Percentiles rank a stretch among this genome's conserved stretches.
Evolutionary conservation across 2,797 vertebrate species (phyloP).

Genomic region (Microchirus variegatus): DNA sequence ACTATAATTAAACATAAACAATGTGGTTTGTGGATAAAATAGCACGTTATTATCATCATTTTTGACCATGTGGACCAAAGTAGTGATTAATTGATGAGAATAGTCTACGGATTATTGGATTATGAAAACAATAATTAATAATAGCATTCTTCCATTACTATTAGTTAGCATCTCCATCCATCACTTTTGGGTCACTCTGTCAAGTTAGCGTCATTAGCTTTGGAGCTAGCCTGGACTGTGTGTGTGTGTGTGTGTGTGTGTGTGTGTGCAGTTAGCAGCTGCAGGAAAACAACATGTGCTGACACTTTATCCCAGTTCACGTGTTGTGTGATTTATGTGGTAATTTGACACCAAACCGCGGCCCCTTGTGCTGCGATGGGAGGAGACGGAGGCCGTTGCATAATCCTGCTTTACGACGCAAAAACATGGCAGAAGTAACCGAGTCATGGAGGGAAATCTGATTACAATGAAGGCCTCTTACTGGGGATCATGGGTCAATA

Average conservation of each 20-base stretch:
- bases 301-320: conserved; percentile 54
- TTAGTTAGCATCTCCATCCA: too few relatives aligned
- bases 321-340: conserved; percentile 62
- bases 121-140: too few relatives aligned
- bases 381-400: conserved; percentile 47
- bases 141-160: too few relatives aligned
- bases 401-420: conserved; percentile 32
- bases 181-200: too few relatives aligned
- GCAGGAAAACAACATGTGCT: conserved; percentile 62
- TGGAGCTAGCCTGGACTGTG: conserved; percentile 25
- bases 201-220: background rate
- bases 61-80: too few relatives aligned
- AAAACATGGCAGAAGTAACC: conserved; percentile 4
- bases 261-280: background rate
- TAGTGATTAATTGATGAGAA: too few relatives aligned
- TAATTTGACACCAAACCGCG: conserved; percentile 55
- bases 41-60: too few relatives aligned
- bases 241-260: background rate
- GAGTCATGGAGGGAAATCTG: background rate
- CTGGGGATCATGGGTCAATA: too few relatives aligned
- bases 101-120: too few relatives aligned
- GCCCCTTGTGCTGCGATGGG: conserved; percentile 24
- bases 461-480: too few relatives aligned
- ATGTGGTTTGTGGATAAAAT: too few relatives aligned
- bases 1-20: too few relatives aligned